A percentile compares a stretch with the other conserved stretches of the same genome.
Evolutionary conservation across 1,140 invertebrate species (phyloP).

Genomic region (Alviniconcha marisindica): DNA sequence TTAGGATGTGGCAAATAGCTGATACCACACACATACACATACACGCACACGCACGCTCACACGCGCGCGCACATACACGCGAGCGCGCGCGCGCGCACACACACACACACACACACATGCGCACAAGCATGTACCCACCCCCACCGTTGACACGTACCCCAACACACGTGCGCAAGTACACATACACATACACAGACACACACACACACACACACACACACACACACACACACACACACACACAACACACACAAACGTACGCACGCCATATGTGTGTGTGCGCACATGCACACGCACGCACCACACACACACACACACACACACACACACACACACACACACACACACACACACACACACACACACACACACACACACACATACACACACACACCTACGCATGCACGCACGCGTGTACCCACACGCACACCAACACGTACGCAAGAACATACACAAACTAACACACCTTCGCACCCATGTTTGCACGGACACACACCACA

Average conservation of each 20-base stretch:
- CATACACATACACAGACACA: neutral
- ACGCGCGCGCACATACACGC: neutral
- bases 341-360: neutral
- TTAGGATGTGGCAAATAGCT: too few relatives aligned
- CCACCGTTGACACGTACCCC: neutral
- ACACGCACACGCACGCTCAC: slow-evolving; percentile 1
- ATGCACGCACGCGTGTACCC: too few relatives aligned
- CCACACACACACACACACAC: slow-evolving; percentile 6
- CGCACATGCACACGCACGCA: too few relatives aligned
- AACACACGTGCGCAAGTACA: too few relatives aligned
- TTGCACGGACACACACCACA: neutral
- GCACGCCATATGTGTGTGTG: too few relatives aligned
- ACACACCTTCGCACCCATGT: too few relatives aligned
- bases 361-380: neutral
- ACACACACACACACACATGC: neutral
- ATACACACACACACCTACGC: neutral
- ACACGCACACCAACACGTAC: neutral
- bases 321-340: slow-evolving; percentile 7
- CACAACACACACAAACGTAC: too few relatives aligned
- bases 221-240: neutral
- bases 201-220: neutral
- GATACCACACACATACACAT: neutral
- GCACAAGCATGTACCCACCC: neutral
- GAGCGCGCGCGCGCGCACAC: neutral
- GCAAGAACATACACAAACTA: neutral